Evolutionary conservation across 2,797 vertebrate species (phyloP).

Genomic region (Megaceryle alcyon): DNA sequence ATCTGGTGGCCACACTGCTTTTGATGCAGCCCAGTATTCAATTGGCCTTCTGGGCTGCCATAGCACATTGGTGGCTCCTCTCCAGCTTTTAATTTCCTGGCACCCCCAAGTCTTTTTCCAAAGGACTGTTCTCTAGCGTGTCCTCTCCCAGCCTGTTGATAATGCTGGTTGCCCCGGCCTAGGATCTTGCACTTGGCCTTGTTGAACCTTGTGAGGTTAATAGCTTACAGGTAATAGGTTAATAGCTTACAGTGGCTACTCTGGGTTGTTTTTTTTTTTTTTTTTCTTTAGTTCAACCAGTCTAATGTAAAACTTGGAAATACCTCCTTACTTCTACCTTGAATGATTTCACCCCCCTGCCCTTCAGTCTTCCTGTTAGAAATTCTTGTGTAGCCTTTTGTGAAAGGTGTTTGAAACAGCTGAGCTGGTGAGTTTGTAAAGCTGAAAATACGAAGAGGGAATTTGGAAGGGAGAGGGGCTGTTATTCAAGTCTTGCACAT

Average conservation of each 20-base stretch:
- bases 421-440: not conserved
- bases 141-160: no score
- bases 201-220: no score
- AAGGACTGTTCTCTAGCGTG: no score
- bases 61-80: no score
- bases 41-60: no score
- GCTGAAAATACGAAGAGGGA: not conserved
- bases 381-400: not conserved
- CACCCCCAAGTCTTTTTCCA: no score
- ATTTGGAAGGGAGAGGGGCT: not conserved
- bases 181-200: no score
- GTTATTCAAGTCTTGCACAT: not conserved
- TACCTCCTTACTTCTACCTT: not conserved
- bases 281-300: not conserved
- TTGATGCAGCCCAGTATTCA: no score
- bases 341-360: not conserved
- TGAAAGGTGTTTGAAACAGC: not conserved
- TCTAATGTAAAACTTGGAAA: not conserved
- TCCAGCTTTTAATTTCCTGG: no score
- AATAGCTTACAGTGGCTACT: not conserved
- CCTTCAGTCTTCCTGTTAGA: not conserved
- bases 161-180: no score
- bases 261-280: not conserved
- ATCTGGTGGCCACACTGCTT: no score
- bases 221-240: no score